Percentiles rank a stretch among this genome's conserved stretches.
These are phyloP conservation scores for Catharus fuscescens DNA, from an alignment of 2,113 vertebrate genomes.

Conservation along the genomic window DNA sequence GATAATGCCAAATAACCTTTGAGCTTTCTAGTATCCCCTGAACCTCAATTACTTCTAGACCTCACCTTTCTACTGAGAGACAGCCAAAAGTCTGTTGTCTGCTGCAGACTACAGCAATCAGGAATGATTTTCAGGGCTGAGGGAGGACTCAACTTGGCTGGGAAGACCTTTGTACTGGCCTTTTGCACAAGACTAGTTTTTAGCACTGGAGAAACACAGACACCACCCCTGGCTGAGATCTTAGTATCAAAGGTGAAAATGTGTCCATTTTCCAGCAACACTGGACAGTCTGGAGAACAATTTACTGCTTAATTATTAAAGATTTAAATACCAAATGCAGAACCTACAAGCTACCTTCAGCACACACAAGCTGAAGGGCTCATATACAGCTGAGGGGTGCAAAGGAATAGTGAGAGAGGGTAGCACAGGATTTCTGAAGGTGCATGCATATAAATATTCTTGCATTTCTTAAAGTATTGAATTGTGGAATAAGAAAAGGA, in stretches of 20 bases:
- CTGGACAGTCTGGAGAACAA: background rate
- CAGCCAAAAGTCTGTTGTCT: background rate
- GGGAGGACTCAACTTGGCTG: background rate
- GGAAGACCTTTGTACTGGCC: constrained; percentile 6
- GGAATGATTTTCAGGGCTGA: background rate
- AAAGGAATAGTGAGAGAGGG: background rate
- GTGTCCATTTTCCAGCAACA: background rate
- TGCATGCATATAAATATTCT: background rate
- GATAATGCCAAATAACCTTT: background rate
- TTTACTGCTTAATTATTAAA: constrained; percentile 9
- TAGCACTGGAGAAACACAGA: background rate
- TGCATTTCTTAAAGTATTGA: background rate
- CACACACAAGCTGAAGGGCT: background rate
- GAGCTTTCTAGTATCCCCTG: background rate
- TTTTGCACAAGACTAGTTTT: constrained; percentile 16
- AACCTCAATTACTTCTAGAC: background rate
- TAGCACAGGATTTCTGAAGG: background rate
- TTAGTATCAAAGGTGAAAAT: constrained; percentile 39
- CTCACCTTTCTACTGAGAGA: background rate
- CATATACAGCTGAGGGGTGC: background rate
- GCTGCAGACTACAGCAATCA: background rate
- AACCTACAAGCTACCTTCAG: background rate
- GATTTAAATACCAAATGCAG: background rate
- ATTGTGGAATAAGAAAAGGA: background rate
- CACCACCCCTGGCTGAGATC: background rate